Base-by-base conservation (phyloP, 2,797 vertebrate genomes). In the Cossypha niveicapilla region DNA sequence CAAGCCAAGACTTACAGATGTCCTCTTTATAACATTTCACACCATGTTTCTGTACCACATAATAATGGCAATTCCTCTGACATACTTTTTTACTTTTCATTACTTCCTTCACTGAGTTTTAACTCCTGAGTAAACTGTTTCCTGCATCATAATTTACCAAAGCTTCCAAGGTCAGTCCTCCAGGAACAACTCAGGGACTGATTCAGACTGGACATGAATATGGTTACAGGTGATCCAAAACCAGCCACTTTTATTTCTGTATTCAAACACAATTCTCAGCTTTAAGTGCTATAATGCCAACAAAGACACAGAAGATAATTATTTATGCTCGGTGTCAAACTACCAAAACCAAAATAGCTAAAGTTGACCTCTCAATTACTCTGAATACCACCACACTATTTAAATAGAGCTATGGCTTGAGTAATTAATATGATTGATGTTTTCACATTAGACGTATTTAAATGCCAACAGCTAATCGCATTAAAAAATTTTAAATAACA, bases 1-100 rank as follows among this genome's bases (percentile, higher is more conserved):
- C 53, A 94, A 89, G 81, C 42, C 14, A 62, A 84, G 74, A 93
- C 84, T 96, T 91, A 95, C 81, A 92, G 92, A 92, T 90, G 86
- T 92, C 80, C 89, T 95, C 78, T 95, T 93, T 89, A 92, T 87
- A 95, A 94, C 9, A 68, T 91, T 96, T 95, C 88, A 88, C 77
- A 86, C 73, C 30, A 56, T 51, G 79, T 65, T 86, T 88, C 65
- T 66, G 30, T 44, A 27, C 75, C 65, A 95, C 58, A 80, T 72
- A 92, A 90, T 77, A 78, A 41, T 13, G 34, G 66, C 76, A 88
- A 92, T 95, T 92, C 75, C 87, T 76, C 39, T 10, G 8, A 95
- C 77, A 78, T 62, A 72, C 47, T 62, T 86, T 96, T 86, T 90
- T 76, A 91, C 71, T 96, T 96, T 96, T 92, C 92, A 94, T 83